A percentile compares a stretch with the other conserved stretches of the same genome.
phyloP scores from a whole-genome alignment of 2,888 invertebrate genomes.

The Standfussiana lucernea region DNA sequence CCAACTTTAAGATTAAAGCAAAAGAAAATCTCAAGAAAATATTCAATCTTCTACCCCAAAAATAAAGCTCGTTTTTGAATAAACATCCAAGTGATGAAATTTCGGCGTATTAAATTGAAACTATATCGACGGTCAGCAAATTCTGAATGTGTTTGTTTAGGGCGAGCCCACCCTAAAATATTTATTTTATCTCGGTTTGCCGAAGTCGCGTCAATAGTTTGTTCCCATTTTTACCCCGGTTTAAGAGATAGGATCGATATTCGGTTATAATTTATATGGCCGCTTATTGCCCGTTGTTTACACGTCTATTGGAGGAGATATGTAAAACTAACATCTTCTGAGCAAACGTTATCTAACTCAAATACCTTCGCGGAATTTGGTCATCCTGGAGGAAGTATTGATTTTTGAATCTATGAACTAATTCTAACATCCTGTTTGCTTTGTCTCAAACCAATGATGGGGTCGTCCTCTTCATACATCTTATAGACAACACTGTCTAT shows the following conservation, averaged over 20 bases:
- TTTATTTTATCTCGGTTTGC: slow-evolving; percentile 91
- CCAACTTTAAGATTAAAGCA: slow-evolving; percentile 70
- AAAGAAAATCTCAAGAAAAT: slow-evolving; percentile 59
- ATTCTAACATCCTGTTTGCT: slow-evolving; percentile 81
- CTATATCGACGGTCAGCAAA: slow-evolving; percentile 91
- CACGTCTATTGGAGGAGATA: slow-evolving; percentile 81
- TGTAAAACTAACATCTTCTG: slow-evolving; percentile 87
- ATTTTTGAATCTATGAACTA: slow-evolving; percentile 79
- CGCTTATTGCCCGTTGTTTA: slow-evolving; percentile 83
- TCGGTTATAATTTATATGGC: slow-evolving; percentile 87
- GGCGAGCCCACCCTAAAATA: slow-evolving; percentile 90
- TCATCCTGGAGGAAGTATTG: slow-evolving; percentile 81
- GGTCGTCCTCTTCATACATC: slow-evolving; percentile 61
- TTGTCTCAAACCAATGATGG: slow-evolving; percentile 70
- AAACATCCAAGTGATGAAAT: slow-evolving; percentile 83
- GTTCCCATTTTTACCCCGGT: slow-evolving; percentile 87
- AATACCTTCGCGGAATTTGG: slow-evolving; percentile 88
- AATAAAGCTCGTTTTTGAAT: slow-evolving; percentile 77
- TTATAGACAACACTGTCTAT: slow-evolving; percentile 49
- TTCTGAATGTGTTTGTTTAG: slow-evolving; percentile 90
- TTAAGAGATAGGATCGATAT: slow-evolving; percentile 87
- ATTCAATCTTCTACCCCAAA: slow-evolving; percentile 66
- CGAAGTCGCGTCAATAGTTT: slow-evolving; percentile 90
- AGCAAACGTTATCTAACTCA: slow-evolving; percentile 86
- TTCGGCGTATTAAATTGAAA: slow-evolving; percentile 90